Base-by-base conservation (phyloP, 2,797 vertebrate species). In the Dryobates pubescens region DNA sequence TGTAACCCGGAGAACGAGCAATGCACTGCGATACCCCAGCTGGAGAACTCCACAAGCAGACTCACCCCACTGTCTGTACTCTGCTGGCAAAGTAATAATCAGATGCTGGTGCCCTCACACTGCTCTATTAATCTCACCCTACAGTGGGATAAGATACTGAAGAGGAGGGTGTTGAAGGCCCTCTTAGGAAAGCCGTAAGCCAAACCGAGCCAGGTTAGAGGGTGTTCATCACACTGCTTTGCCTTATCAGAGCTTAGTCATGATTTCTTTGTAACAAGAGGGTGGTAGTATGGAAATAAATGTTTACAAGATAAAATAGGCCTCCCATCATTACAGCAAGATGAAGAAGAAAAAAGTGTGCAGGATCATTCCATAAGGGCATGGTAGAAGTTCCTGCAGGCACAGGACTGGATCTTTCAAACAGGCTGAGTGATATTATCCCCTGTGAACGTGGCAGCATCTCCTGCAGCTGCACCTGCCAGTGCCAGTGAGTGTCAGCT, bases 11-110 rank as follows among this genome's bases (percentile, higher is more conserved):
- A 73, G 53, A 5, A 0, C 53, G 26, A 81, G 53, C 47, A 49
- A 24, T 3, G 15, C 0, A 1, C 43, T 19, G 29, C 74, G 54
- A 29, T 59, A 63, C 13, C 17, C 32, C 9, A 20, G 12, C 57
- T 61, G 72, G 61, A 47, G 54, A 75, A 4, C 38, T 13, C 49
- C 57, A 17, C 4, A 3, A 49, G 34, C 70, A 89, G 54, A 29
- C 47, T 56, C 23, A 32, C 7, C 10, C 12, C 70, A n/a, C 2
- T 0, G 0, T 14, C 67, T 1, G 0, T 9, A 7, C 57, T 59
- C 29, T 34, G 6, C 4, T 1, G 1, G 22, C 13, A 72, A 47
- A 83, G 57, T 6, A 49, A 61, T 3, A 13, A 45, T 17, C 29
- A 54, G 29, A n/a, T 7, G 22, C 9, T 26, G 38, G 45, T 47